Percentiles rank a stretch among this genome's conserved stretches.
These are phyloP conservation scores for Chirona hameri DNA, from an alignment of 2,888 invertebrate genomes.

Conservation along the genomic window DNA sequence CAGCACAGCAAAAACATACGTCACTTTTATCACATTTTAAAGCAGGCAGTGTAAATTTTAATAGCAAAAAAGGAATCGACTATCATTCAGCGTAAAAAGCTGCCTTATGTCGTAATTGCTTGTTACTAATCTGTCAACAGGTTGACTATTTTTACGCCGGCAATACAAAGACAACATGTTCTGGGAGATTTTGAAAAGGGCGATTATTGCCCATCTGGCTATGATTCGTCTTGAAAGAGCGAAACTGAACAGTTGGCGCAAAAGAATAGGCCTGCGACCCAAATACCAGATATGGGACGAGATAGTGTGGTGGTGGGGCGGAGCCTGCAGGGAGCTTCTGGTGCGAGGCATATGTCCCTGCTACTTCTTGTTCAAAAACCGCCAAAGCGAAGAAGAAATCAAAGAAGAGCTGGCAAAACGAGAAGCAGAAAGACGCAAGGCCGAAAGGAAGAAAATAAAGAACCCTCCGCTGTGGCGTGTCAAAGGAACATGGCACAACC, in stretches of 20 bases:
- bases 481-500: slow-evolving; percentile 58
- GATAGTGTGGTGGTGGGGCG: not conserved
- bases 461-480: slow-evolving; percentile 26
- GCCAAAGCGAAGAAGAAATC: not conserved
- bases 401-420: not conserved
- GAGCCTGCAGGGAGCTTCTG: not conserved
- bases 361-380: not conserved
- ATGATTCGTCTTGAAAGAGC: not conserved
- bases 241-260: not conserved
- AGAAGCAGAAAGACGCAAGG: not conserved
- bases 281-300: not conserved
- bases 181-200: slow-evolving; percentile 7
- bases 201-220: not conserved
- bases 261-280: not conserved
- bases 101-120: too few relatives aligned
- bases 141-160: too few relatives aligned
- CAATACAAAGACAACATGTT: not conserved
- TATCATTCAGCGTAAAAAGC: too few relatives aligned
- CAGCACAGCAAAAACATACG: too few relatives aligned
- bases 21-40: too few relatives aligned
- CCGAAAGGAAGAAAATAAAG: not conserved
- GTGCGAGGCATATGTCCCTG: slow-evolving; percentile 10
- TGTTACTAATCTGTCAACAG: too few relatives aligned
- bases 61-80: too few relatives aligned
- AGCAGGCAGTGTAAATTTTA: too few relatives aligned